A percentile compares a stretch with the other conserved stretches of the same genome.
Conservation (phyloP, 2,888 invertebrate genomes). For the Orgyia antiqua region DNA sequence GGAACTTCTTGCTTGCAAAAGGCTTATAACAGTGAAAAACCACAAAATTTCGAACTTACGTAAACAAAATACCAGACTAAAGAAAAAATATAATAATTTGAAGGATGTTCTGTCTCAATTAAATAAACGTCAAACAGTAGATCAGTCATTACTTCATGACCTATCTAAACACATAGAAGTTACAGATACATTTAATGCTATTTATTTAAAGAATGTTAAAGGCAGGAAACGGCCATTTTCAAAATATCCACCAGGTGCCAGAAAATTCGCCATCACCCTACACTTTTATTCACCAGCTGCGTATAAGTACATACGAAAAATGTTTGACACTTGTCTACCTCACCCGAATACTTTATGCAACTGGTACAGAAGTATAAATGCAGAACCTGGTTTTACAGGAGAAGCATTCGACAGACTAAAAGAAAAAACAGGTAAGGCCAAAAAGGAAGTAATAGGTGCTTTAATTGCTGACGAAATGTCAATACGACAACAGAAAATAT, state of each 20-base stretch:
- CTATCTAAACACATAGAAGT: neutral
- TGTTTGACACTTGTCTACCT: slow-evolving; percentile 19
- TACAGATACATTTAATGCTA: neutral
- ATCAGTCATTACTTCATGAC: neutral
- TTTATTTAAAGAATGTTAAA: neutral
- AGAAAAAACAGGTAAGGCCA: slow-evolving; percentile 10
- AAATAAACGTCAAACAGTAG: neutral
- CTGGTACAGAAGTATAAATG: slow-evolving; percentile 19
- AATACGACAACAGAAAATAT: slow-evolving; percentile 21
- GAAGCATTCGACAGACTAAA: neutral
- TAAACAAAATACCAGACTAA: neutral
- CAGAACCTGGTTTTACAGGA: slow-evolving; percentile 13
- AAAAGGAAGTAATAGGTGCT: slow-evolving; percentile 11
- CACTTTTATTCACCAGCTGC: slow-evolving; percentile 1
- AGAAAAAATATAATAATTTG: neutral
- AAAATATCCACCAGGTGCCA: neutral
- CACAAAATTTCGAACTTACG: neutral
- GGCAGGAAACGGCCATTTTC: neutral
- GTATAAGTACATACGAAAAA: slow-evolving; percentile 16
- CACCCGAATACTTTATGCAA: slow-evolving; percentile 20
- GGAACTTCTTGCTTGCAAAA: neutral
- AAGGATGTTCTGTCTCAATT: neutral
- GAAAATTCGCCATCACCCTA: neutral
- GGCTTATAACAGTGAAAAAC: neutral
- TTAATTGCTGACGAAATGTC: slow-evolving; percentile 23